phyloP scores from a whole-genome alignment of 2,113 vertebrate genomes.

The Sander vitreus region DNA sequence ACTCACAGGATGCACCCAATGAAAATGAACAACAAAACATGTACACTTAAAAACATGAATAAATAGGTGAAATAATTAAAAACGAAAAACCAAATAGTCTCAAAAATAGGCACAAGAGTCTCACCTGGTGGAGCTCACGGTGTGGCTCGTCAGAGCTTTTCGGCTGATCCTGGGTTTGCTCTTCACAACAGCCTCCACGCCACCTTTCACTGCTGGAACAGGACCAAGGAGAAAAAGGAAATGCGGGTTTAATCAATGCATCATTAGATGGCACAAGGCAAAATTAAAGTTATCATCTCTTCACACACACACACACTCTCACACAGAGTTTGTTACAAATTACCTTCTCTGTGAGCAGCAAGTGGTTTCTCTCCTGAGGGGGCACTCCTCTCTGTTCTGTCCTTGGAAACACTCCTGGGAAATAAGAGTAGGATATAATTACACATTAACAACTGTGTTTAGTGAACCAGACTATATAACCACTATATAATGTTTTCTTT shows the following conservation, averaged over 20 bases:
- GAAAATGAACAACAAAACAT: not conserved
- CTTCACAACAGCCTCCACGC: conserved; percentile 47
- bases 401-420: conserved; percentile 76
- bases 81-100: not conserved
- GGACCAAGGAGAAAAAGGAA: not conserved
- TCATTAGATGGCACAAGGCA: conserved; percentile 38
- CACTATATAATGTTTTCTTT: not conserved
- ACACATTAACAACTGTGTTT: conserved; percentile 61
- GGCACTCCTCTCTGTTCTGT: conserved; percentile 69
- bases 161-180: conserved; percentile 75
- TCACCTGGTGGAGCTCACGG: conserved; percentile 54
- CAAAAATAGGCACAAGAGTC: not conserved
- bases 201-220: conserved; percentile 52
- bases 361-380: conserved; percentile 72
- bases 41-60: no score
- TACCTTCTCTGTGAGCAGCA: conserved; percentile 77
- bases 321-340: conserved; percentile 40
- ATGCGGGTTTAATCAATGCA: conserved; percentile 19
- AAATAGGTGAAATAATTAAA: not conserved
- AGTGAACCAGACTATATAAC: conserved; percentile 25
- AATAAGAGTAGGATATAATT: conserved; percentile 58
- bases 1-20: no score
- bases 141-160: conserved; percentile 62
- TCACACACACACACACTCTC: not conserved
- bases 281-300: conserved; percentile 50